These are phyloP conservation scores for Antigone vipio DNA, from an alignment of 2,113 vertebrate species.

Conservation along the genomic window DNA sequence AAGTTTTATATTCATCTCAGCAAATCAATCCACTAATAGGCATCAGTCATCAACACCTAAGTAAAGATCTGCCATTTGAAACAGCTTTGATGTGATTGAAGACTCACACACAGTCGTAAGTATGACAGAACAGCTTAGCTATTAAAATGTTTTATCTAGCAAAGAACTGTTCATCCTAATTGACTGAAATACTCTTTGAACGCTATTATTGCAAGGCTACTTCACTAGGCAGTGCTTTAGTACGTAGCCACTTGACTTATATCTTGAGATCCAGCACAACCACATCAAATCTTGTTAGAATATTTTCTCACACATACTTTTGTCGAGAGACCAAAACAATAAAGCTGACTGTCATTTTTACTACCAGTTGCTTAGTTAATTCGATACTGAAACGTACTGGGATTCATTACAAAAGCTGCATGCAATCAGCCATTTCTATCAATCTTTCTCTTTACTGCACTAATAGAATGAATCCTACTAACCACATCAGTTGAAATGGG, in stretches of 20 bases:
- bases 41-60: slow-evolving; percentile 51
- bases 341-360: slow-evolving; percentile 54
- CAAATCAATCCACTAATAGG: slow-evolving; percentile 53
- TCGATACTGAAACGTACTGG: neutral
- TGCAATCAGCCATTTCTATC: slow-evolving; percentile 37
- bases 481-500: neutral
- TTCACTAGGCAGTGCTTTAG: neutral
- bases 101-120: neutral
- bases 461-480: slow-evolving; percentile 26
- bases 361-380: slow-evolving; percentile 47
- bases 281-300: slow-evolving; percentile 24
- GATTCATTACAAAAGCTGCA: slow-evolving; percentile 35
- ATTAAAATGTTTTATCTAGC: slow-evolving; percentile 50
- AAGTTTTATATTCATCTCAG: slow-evolving; percentile 51
- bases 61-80: slow-evolving; percentile 43
- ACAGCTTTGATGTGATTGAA: slow-evolving; percentile 60
- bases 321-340: slow-evolving; percentile 32
- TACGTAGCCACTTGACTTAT: neutral
- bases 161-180: slow-evolving; percentile 30
- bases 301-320: slow-evolving; percentile 24
- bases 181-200: slow-evolving; percentile 50
- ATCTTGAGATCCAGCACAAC: slow-evolving; percentile 3
- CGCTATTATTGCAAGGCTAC: slow-evolving; percentile 15
- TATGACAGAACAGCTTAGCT: slow-evolving; percentile 27
- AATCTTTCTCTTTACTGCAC: neutral